A percentile compares a stretch with the other conserved stretches of the same genome.
These are phyloP conservation scores for Euglossa dilemma DNA, from an alignment of 1,140 invertebrate genomes.

Conservation along the genomic window DNA sequence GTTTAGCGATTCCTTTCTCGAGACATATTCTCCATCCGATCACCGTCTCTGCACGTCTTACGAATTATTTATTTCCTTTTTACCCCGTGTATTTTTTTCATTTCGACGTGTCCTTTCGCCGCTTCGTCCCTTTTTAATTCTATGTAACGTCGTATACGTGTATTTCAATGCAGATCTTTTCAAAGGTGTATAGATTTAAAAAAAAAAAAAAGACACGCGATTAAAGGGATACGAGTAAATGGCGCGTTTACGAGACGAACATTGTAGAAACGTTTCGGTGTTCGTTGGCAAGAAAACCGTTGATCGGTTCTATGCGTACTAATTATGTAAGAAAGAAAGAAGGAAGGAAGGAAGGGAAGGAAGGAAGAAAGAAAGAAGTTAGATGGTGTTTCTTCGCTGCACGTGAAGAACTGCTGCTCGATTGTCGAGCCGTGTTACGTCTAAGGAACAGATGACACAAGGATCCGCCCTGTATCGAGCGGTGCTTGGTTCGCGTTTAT, in stretches of 20 bases:
- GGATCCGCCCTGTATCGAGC: slow-evolving; percentile 2
- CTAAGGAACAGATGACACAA: background rate
- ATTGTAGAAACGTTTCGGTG: background rate
- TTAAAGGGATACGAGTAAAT: background rate
- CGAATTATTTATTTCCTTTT: slow-evolving; percentile 55
- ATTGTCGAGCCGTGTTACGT: background rate
- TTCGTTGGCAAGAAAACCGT: slow-evolving; percentile 31
- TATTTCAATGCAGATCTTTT: background rate
- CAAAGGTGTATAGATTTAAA: background rate
- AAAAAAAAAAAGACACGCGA: background rate
- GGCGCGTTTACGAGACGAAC: background rate
- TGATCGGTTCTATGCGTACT: slow-evolving; percentile 40
- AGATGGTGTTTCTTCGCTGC: slow-evolving; percentile 7
- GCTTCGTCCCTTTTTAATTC: slow-evolving; percentile 21
- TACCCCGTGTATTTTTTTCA: background rate
- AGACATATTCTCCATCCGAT: background rate
- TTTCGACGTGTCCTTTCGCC: slow-evolving; percentile 4
- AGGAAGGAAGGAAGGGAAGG: background rate
- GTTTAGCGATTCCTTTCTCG: background rate
- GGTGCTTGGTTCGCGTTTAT: background rate
- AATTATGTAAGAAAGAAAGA: slow-evolving; percentile 16
- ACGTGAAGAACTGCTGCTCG: background rate
- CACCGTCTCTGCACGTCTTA: background rate
- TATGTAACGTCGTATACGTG: slow-evolving; percentile 18
- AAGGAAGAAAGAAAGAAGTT: background rate